phyloP scores from a whole-genome alignment of 2,888 invertebrate species.

The Macrosiphum euphorbiae region DNA sequence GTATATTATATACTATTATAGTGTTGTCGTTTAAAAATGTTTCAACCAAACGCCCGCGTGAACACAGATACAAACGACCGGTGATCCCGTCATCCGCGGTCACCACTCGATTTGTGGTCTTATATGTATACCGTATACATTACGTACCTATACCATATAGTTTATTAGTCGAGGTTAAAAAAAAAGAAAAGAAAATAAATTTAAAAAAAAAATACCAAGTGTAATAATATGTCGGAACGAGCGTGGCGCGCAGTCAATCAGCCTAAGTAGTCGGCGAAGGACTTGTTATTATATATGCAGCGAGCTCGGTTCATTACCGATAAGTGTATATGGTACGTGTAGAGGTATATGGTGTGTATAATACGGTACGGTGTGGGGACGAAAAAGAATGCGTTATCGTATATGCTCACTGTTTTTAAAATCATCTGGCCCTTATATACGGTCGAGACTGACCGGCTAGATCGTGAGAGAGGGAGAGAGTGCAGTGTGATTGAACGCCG shows the following conservation, averaged over 20 bases:
- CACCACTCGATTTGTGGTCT: not conserved
- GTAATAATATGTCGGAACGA: conserved; percentile 49
- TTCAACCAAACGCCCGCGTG: not conserved
- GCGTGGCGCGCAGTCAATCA: conserved; percentile 53
- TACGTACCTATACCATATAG: not conserved
- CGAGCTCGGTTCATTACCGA: conserved; percentile 55
- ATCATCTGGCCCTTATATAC: conserved; percentile 10
- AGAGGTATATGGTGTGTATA: not conserved
- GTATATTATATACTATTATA: conserved; percentile 58
- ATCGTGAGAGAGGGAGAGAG: not conserved
- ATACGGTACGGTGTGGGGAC: not conserved
- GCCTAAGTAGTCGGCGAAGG: conserved; percentile 48
- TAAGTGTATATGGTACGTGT: conserved; percentile 30
- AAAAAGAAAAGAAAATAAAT: conserved; percentile 8
- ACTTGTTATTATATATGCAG: conserved; percentile 56
- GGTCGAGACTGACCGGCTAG: not conserved
- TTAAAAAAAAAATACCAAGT: conserved; percentile 25
- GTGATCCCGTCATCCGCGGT: not conserved
- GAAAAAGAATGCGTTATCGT: conserved; percentile 51
- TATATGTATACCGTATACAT: not conserved
- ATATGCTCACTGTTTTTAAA: conserved; percentile 57
- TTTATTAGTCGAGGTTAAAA: conserved; percentile 3
- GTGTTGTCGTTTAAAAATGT: not conserved
- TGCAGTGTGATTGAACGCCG: conserved; percentile 52
- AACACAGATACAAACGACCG: not conserved